Evolutionary conservation across 2,113 vertebrate species (phyloP), one percentile per base, ranked within the genome.

Genomic region (Dipodomys ordii): DNA sequence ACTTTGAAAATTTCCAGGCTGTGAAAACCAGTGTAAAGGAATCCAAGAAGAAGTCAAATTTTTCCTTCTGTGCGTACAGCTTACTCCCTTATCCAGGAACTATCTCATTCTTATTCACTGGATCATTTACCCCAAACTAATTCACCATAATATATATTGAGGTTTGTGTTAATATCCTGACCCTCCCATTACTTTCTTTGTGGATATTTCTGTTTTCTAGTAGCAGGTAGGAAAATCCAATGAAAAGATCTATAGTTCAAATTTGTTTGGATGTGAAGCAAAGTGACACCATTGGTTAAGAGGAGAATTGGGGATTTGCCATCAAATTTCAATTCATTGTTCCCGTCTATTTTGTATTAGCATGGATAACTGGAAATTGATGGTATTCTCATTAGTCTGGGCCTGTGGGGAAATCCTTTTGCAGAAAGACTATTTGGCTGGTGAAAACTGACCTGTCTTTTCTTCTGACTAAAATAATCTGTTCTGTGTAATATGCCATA

Each of bases 241-340:
- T 49, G 32, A 74, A 90, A 92, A 16, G 0, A 44, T 83, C 32
- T 18, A 62, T 76, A 83, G 72, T 83, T 93, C 19, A 46, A 95
- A 90, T 28, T 81, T 15, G 20, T 73, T 82, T 92, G 73, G 88
- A 27, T 73, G 10, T 35, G 1, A 23, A 93, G 46, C 23, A 92
- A 96, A 30, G 57, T 22, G 0, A 94, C 53, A 69, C 19, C 57
- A 92, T 53, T 87, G 44, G 49, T 13, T 92, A 79, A 79, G 22
- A 93, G 35, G 23, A 93, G 30, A 78, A 92, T 4, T 83, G 68
- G 57, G 87, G 20, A 86, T 73, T 92, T 83, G 88, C 86, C 64
- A 89, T 94, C 27, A 80, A 94, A 94, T 96, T 92, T 92, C 68
- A 89, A 89, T 87, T 95, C 46, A 77, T 68, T 95, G 18, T 65